Percentiles rank a stretch among this genome's conserved stretches.
phyloP scores from a whole-genome alignment of 92 coral and sea anemone genomes.

The Muricea muricata region DNA sequence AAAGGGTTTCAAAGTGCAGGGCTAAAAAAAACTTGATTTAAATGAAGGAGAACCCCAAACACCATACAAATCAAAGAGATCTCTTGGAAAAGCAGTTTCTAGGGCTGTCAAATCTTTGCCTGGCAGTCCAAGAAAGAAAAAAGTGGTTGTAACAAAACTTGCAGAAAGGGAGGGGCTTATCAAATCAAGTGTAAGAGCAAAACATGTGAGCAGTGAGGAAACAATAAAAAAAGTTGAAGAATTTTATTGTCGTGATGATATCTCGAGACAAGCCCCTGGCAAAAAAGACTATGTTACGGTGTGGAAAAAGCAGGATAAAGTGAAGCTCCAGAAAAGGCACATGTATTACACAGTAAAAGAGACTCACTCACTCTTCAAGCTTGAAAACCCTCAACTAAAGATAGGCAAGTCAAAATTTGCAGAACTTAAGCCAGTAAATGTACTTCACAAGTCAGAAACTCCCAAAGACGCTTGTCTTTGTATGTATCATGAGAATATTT shows the following conservation, averaged over 20 bases:
- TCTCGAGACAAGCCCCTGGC: conserved; percentile 62
- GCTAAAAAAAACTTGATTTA: no score
- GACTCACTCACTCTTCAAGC: conserved; percentile 62
- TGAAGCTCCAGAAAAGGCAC: conserved; percentile 66
- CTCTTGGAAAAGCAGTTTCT: conserved; percentile 62
- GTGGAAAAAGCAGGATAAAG: conserved; percentile 57
- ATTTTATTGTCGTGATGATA: conserved; percentile 52
- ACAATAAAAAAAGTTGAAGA: conserved; percentile 44
- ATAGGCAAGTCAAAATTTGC: conserved; percentile 64
- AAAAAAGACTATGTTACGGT: conserved; percentile 56
- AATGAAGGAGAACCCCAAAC: no score
- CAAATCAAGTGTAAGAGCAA: conserved; percentile 56
- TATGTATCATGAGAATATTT: conserved; percentile 59
- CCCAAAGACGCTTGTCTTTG: conserved; percentile 61
- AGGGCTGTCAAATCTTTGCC: conserved; percentile 54
- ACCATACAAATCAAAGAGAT: no score
- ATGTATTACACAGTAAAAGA: conserved; percentile 58
- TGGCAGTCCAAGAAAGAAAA: conserved; percentile 58
- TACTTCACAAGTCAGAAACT: conserved; percentile 62
- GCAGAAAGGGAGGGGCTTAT: conserved; percentile 60
- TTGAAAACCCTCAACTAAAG: conserved; percentile 57
- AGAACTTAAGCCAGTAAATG: conserved; percentile 63
- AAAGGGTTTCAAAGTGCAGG: no score
- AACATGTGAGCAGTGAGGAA: conserved; percentile 46
- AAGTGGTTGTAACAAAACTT: conserved; percentile 52